Evolutionary conservation across 2,888 invertebrate genomes (phyloP).

Genomic region (Ormyrus labotus): DNA sequence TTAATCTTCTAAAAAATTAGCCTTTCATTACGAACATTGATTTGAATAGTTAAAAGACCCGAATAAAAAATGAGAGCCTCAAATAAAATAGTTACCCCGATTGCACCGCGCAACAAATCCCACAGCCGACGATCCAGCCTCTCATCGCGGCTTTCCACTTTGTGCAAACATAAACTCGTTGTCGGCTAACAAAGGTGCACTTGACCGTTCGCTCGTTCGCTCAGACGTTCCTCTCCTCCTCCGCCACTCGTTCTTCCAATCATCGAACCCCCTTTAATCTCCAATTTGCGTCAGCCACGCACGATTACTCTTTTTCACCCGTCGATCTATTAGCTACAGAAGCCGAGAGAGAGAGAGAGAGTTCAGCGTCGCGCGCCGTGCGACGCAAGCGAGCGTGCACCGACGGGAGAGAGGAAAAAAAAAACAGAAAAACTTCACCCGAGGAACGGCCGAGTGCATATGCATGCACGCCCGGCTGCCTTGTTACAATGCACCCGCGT

Average conservation of each 20-base stretch:
- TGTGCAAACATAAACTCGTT: too few species aligned
- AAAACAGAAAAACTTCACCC: constrained; percentile 1
- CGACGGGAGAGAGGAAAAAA: not conserved
- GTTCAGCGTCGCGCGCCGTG: not conserved
- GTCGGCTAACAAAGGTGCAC: constrained; percentile 1
- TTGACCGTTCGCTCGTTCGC: constrained; percentile 1
- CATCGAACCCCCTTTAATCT: constrained; percentile 24
- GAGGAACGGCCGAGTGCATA: not conserved
- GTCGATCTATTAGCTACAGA: not conserved
- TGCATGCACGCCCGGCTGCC: not conserved
- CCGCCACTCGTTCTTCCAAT: too few species aligned
- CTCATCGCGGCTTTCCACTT: not conserved
- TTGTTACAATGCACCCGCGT: not conserved
- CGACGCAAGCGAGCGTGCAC: not conserved
- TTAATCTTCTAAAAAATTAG: too few species aligned
- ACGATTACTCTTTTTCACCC: constrained; percentile 60
- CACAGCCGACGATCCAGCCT: not conserved
- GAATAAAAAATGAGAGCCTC: too few species aligned
- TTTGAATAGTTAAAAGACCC: too few species aligned
- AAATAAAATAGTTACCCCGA: too few species aligned
- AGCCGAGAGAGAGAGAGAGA: not conserved
- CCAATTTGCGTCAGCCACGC: constrained; percentile 47
- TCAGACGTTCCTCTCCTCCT: constrained; percentile 5
- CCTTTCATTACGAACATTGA: too few species aligned
- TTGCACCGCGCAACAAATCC: constrained; percentile 60